These are phyloP conservation scores for Nyctibius grandis DNA, from an alignment of 2,797 vertebrate species.

Conservation along the genomic window DNA sequence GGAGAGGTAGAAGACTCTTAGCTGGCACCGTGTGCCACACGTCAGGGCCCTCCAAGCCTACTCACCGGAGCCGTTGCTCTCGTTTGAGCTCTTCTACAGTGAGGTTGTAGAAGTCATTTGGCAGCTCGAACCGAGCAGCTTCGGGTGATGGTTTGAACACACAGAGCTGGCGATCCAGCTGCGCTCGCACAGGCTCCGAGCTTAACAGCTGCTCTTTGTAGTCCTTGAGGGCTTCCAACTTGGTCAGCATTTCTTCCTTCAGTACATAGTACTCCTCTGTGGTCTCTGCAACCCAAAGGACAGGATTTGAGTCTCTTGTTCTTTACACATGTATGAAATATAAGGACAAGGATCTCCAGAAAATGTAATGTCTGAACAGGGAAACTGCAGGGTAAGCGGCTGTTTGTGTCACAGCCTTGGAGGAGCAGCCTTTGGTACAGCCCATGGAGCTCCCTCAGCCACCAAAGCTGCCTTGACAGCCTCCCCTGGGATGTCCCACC, in stretches of 20 bases:
- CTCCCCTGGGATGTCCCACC: background rate
- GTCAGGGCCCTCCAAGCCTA: too few species aligned
- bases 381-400: background rate
- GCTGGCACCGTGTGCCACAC: accelerated
- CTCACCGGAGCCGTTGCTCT: slow-evolving; percentile 86
- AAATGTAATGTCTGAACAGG: accelerated
- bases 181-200: slow-evolving; percentile 83
- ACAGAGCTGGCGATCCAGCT: slow-evolving; percentile 82
- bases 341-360: too few species aligned
- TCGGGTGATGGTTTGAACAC: slow-evolving; percentile 79
- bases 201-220: slow-evolving; percentile 80
- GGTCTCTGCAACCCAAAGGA: slow-evolving; percentile 43
- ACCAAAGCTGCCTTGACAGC: background rate
- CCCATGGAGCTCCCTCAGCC: background rate
- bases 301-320: background rate
- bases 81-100: slow-evolving; percentile 84
- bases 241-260: slow-evolving; percentile 71
- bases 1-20: accelerated
- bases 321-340: accelerated
- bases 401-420: background rate
- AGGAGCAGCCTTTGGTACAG: background rate
- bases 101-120: slow-evolving; percentile 89
- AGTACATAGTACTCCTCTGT: slow-evolving; percentile 88
- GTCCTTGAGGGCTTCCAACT: slow-evolving; percentile 77
- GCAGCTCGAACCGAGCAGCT: slow-evolving; percentile 86